phyloP scores from a whole-genome alignment of 2,888 invertebrate genomes.

The Leptopilina syphax region DNA sequence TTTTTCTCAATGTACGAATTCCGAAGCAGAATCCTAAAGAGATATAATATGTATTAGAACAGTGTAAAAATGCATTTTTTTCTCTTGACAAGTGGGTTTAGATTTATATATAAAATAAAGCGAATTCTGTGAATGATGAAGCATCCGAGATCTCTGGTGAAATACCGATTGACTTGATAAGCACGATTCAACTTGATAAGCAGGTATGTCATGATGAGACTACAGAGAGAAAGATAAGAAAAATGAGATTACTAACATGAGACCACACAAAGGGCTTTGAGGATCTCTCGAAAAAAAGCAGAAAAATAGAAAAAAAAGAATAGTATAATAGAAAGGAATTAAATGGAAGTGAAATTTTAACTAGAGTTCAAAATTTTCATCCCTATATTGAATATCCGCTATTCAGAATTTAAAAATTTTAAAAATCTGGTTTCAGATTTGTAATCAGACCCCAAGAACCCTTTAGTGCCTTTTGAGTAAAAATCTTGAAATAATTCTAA shows the following conservation, averaged over 20 bases:
- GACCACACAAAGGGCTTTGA: background rate
- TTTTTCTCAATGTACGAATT: background rate
- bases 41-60: background rate
- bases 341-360: too few species aligned
- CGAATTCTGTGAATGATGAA: slow-evolving; percentile 35
- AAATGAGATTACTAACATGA: slow-evolving; percentile 35
- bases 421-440: too few species aligned
- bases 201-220: slow-evolving; percentile 29
- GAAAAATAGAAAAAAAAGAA: background rate
- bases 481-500: too few species aligned
- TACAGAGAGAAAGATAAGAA: slow-evolving; percentile 24
- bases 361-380: too few species aligned
- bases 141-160: slow-evolving; percentile 30
- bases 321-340: background rate
- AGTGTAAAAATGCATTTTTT: slow-evolving; percentile 7
- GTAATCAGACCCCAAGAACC: too few species aligned
- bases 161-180: slow-evolving; percentile 35
- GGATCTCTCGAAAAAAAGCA: background rate
- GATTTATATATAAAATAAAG: slow-evolving; percentile 5
- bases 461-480: too few species aligned
- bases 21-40: slow-evolving; percentile 8
- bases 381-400: too few species aligned
- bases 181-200: slow-evolving; percentile 40
- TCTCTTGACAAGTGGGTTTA: slow-evolving; percentile 9
- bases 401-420: too few species aligned